Base-by-base conservation (phyloP, 2,113 vertebrate species). In the Zosterops borbonicus region DNA sequence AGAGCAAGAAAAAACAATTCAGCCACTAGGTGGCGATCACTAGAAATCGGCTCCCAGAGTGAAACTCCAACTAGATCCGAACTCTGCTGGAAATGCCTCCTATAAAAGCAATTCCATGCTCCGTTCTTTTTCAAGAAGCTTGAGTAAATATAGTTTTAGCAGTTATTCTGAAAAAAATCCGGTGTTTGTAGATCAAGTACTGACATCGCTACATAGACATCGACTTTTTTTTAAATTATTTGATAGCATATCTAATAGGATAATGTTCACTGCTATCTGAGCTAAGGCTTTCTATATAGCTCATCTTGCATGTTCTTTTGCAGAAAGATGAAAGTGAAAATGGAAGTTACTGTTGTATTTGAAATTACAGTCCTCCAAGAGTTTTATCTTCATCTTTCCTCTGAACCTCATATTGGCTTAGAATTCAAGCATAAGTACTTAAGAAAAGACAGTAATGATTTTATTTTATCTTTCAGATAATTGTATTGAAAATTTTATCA, bases 1-100 rank as follows among this genome's bases (percentile, higher is more conserved):
- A 25, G 18, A n/a, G 27, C 11, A 52, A 46, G 16, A 23, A 89
- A 82, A 56, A 83, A 23, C 6, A 11, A 75, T 47, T 52, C 55
- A 67, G 73, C 90, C 96, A 94, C 92, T 95, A 93, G 93, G 83
- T 2, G 92, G 94, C 65, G 46, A 62, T 85, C 85, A 17, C 1
- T 28, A 76, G 83, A 93, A 95, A 73, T 3, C 35, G 74, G 67
- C 33, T 75, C 50, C 2, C 4, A 33, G 37, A 53, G 17, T 41
- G 27, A 67, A 90, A 50, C 42, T 64, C 28, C 27, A 41, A 21
- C 22, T 28, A 27, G 15, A 64, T 14, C 22, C 0, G 20, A 91
- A 69, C 20, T 28, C 63, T 3, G 11, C 10, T 79, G 41, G 29
- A 90, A 78, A 71, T 1, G 3, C 7, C 35, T 62, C 27, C 17